Base-by-base conservation (phyloP, 1,140 invertebrate species). In the Leptinotarsa lineolata region DNA sequence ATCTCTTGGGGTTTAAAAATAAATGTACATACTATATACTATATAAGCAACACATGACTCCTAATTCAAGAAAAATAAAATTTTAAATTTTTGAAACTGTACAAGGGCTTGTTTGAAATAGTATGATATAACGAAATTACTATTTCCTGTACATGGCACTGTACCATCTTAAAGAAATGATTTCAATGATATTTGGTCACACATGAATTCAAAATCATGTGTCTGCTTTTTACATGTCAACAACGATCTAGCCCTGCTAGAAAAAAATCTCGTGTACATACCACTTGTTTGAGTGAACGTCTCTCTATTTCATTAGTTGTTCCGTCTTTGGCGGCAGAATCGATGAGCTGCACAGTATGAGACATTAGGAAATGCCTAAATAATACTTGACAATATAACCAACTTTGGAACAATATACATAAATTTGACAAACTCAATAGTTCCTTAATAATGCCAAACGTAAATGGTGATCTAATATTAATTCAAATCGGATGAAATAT, bases 1-100 rank as follows among this genome's bases (percentile, higher is more conserved):
- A 58, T 60, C 74, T 70, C 74, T 48, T 58, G 59, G 74, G 74
- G 74, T 68, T 72, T 48, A 69, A 72, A 72, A 54, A 54, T 54
- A 54, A 54, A 54, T 54, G 48, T 54, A 54, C 48, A 54, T 16
- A 54, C 4, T 54, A 54, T 54, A 54, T 39, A 22, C n/a, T 22
- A 39, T 39, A 39, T 54, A 18, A 16, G 48, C n/a, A 18, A 54
- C n/a, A 54, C 48, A 54, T 18, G 15, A 54, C 16, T 54, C n/a
- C 13, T 54, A 54, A 54, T n/a, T 54, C 48, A 15, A 5, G 48
- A 11, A 4, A 39, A 39, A 39, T 39, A 39, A 11, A 3, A 11
- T 39, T 39, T 30, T 8, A 0, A 8, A 30, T 8, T 30, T 39
- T 39, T 39, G 30, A 39, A 39, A 39, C 30, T 39, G 30, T 2